Base-by-base conservation (phyloP, 2,888 invertebrate species). In the Hirtodrosophila duncani region DNA sequence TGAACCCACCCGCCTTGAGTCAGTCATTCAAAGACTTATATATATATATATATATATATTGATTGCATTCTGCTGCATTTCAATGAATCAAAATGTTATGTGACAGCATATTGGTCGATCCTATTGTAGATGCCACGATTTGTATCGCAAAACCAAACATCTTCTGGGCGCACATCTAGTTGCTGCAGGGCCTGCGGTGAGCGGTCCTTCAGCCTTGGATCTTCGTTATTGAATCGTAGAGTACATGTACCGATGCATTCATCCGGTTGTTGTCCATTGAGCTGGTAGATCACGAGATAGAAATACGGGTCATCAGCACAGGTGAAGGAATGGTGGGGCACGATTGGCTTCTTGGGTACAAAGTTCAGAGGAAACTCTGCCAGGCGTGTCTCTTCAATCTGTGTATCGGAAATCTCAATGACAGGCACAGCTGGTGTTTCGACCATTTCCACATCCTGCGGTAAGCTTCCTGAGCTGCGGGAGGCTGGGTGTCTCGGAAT, bases 271-370 rank as follows among this genome's bases (percentile, higher is more conserved):
- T 50, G n/a, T n/a, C n/a, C 37, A 33, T 60, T 38, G 29, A 59
- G 61, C n/a, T 59, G 52, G 11, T 75, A 75, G 16, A 75, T 24
- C 1, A 43, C 41, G 9, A 72, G 17, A 30, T 56, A 75, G 26
- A 68, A 67, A 7, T 46, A 27, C 13, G 56, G 14, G 0, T 24
- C 6, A 0, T n/a, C 46, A 4, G 0, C 1, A 1, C 4, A 10
- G 2, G 3, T 21, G 3, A 45, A 68, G 2, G 52, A 48, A 11
- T 62, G 11, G 0, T 41, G 33, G 1, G 71, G 14, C 11, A 37
- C 8, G 10, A 75, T 24, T 0, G 60, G 60, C 2, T 36, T 17
- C 4, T 16, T 24, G 3, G 16, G 7, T 24, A 10, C 10, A 18
- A 10, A 10, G 10, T 18, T 3, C 0, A 37, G 17, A 3, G 11